phyloP scores from a whole-genome alignment of 2,113 vertebrate species.

The zebrafish (Danio rerio) region DNA sequence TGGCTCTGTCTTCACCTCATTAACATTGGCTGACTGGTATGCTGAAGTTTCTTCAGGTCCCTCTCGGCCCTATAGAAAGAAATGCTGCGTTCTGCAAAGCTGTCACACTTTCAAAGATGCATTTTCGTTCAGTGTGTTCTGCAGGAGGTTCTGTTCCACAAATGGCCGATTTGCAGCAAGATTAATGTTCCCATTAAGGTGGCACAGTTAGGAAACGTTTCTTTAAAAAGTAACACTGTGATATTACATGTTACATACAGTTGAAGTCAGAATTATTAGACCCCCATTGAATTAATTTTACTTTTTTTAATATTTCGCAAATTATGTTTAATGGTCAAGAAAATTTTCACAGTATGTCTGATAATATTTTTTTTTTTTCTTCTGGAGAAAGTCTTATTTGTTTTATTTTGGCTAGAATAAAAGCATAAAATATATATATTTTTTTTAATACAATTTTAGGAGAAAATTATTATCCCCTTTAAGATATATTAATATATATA shows the following conservation, averaged over 20 bases:
- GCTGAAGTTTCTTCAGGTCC: background rate
- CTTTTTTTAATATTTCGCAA: too few relatives aligned
- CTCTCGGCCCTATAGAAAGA: background rate
- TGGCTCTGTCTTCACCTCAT: background rate
- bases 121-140: slow-evolving; percentile 7
- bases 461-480: too few relatives aligned
- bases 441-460: too few relatives aligned
- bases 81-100: slow-evolving; percentile 33
- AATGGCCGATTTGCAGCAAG: slow-evolving; percentile 32
- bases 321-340: too few relatives aligned
- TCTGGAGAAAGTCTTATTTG: too few relatives aligned
- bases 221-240: background rate
- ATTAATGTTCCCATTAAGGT: slow-evolving; percentile 48
- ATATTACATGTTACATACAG: background rate
- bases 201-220: background rate
- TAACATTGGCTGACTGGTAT: background rate
- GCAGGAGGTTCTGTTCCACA: slow-evolving; percentile 8
- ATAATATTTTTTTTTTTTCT: too few relatives aligned
- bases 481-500: too few relatives aligned
- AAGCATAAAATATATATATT: too few relatives aligned
- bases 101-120: slow-evolving; percentile 2
- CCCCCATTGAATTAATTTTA: too few relatives aligned
- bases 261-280: too few relatives aligned
- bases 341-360: too few relatives aligned
- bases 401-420: too few relatives aligned